Conservation (phyloP, 2,797 vertebrate species). For the Oophaga sylvatica region DNA sequence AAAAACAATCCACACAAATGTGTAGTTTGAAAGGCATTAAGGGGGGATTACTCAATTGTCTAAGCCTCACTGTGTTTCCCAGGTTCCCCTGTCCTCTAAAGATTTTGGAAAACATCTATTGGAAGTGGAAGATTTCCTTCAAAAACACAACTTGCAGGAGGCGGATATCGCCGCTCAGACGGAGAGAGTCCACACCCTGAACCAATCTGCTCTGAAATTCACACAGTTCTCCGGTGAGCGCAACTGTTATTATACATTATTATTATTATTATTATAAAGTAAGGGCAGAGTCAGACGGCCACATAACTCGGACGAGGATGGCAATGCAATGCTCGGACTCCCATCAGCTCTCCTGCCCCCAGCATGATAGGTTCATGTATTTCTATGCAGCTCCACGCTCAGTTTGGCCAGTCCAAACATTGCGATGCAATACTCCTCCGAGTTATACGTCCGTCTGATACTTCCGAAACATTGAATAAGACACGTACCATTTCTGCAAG, state of each 20-base stretch:
- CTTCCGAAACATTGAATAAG: too few species aligned
- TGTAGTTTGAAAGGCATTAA: not conserved
- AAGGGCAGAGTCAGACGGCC: too few species aligned
- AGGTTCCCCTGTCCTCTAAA: slow-evolving; percentile 87
- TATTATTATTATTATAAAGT: not conserved
- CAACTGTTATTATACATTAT: too few species aligned
- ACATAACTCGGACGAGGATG: too few species aligned
- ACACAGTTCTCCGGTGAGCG: slow-evolving; percentile 83
- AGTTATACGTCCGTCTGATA: too few species aligned
- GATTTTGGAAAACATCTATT: slow-evolving; percentile 92
- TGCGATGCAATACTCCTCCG: too few species aligned
- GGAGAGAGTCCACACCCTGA: slow-evolving; percentile 87
- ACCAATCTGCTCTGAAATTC: slow-evolving; percentile 85
- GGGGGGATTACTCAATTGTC: not conserved
- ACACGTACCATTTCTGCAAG: not conserved
- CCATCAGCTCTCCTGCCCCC: too few species aligned
- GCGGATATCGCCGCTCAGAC: slow-evolving; percentile 88
- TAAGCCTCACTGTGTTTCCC: slow-evolving; percentile 11
- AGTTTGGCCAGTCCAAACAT: too few species aligned
- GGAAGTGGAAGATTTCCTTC: slow-evolving; percentile 91
- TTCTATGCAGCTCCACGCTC: too few species aligned
- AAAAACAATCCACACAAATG: too few species aligned
- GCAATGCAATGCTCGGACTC: too few species aligned
- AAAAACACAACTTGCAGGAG: slow-evolving; percentile 90
- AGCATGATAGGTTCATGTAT: too few species aligned